Conservation (phyloP, 2,888 invertebrate genomes). For the Blastobasis lacticolella region DNA sequence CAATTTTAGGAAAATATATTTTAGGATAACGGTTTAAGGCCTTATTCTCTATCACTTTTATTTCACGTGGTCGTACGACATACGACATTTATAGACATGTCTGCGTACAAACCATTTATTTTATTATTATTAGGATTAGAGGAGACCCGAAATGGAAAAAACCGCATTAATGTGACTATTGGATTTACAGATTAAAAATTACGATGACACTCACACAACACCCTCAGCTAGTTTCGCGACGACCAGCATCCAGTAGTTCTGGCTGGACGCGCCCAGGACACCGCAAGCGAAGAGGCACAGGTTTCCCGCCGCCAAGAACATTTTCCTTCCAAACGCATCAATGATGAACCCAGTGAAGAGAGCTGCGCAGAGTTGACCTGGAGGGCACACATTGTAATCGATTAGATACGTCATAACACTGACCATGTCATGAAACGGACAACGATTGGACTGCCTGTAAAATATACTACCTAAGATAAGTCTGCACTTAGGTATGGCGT, state of each 20-base stretch:
- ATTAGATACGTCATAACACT: neutral
- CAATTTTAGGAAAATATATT: too few relatives aligned
- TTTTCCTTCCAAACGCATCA: conserved; percentile 41
- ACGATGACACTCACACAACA: conserved; percentile 24
- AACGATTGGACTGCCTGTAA: neutral
- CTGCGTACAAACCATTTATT: too few relatives aligned
- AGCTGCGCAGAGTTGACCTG: conserved; percentile 40
- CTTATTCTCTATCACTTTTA: too few relatives aligned
- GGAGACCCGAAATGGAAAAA: too few relatives aligned
- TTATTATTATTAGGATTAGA: too few relatives aligned
- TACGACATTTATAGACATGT: too few relatives aligned
- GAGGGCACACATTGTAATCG: conserved; percentile 8
- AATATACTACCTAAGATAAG: neutral
- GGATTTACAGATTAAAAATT: too few relatives aligned
- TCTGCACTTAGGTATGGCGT: too few relatives aligned
- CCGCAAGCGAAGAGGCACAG: conserved; percentile 30
- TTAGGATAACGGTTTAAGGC: too few relatives aligned
- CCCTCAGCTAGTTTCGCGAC: conserved; percentile 37
- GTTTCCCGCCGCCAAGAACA: conserved; percentile 36
- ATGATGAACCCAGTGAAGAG: conserved; percentile 38
- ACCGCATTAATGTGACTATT: too few relatives aligned
- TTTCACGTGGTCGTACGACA: too few relatives aligned
- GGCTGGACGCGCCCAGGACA: conserved; percentile 37
- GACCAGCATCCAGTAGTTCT: conserved; percentile 36
- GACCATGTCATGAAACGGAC: neutral